These are phyloP conservation scores for Zaprionus vittiger DNA, from an alignment of 1,140 invertebrate genomes.

Conservation along the genomic window DNA sequence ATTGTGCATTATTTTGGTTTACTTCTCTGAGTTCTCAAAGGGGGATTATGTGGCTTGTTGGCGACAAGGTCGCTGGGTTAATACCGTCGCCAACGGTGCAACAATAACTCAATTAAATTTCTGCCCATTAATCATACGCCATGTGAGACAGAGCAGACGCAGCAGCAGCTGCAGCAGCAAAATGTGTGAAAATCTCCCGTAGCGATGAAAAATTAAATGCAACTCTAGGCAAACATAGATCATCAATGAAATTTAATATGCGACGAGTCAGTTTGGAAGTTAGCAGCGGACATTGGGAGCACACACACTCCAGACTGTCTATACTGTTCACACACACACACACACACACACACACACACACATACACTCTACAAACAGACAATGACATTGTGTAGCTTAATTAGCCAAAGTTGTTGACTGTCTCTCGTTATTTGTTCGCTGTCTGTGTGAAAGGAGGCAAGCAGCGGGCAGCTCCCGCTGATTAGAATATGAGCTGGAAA, in stretches of 20 bases:
- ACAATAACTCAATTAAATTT: conserved; percentile 80
- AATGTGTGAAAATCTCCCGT: conserved; percentile 82
- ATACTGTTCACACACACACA: not conserved
- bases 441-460: conserved; percentile 10
- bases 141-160: conserved; percentile 38
- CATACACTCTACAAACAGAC: conserved; percentile 29
- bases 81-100: conserved; percentile 54
- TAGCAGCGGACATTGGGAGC: conserved; percentile 15
- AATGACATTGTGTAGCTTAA: conserved; percentile 80
- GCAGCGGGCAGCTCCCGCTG: conserved; percentile 44
- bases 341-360: not conserved
- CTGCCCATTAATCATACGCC: conserved; percentile 74
- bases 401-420: conserved; percentile 69
- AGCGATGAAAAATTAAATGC: conserved; percentile 82
- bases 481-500: conserved; percentile 68
- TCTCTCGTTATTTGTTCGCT: conserved; percentile 5
- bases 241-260: conserved; percentile 84
- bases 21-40: conserved; percentile 16
- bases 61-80: conserved; percentile 79
- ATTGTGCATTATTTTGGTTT: not conserved
- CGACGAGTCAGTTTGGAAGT: conserved; percentile 20
- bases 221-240: conserved; percentile 75
- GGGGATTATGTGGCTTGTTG: conserved; percentile 30
- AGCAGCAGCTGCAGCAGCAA: not conserved
- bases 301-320: not conserved